Evolutionary conservation across 2,888 invertebrate species (phyloP).

Genomic region (Nomada fucata): DNA sequence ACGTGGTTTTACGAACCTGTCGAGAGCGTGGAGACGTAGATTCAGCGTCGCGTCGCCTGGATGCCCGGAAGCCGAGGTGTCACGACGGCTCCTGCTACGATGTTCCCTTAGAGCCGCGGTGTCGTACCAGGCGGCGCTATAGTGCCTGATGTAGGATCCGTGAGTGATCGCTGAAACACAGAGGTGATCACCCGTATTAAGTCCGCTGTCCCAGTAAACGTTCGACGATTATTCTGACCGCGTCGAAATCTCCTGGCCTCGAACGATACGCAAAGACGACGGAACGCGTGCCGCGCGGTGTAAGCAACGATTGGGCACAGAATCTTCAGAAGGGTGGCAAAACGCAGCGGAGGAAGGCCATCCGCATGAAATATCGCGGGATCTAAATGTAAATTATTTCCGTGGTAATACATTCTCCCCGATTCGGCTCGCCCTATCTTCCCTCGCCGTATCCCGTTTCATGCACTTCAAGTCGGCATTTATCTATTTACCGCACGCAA

Average conservation of each 20-base stretch:
- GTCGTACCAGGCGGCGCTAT: constrained; percentile 74
- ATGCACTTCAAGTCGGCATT: constrained; percentile 60
- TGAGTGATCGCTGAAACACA: constrained; percentile 73
- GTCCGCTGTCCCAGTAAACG: background rate
- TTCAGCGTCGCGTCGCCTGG: constrained; percentile 68
- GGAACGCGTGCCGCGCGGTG: background rate
- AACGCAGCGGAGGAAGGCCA: constrained; percentile 12
- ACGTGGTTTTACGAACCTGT: constrained; percentile 71
- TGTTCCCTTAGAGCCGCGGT: constrained; percentile 72
- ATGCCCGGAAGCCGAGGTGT: constrained; percentile 66
- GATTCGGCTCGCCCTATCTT: constrained; percentile 54
- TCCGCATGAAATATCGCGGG: constrained; percentile 48
- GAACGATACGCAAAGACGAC: too few species aligned
- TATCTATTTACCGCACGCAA: constrained; percentile 63
- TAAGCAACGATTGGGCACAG: background rate
- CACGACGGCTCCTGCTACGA: constrained; percentile 72
- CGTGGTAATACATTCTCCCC: constrained; percentile 60
- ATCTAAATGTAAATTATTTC: constrained; percentile 67
- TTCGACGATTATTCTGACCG: background rate
- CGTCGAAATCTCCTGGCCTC: background rate
- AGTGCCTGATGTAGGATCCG: constrained; percentile 73
- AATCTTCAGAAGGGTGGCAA: constrained; percentile 19
- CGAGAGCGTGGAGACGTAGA: constrained; percentile 74
- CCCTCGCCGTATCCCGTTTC: constrained; percentile 34
- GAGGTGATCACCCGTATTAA: constrained; percentile 7